phyloP scores from a whole-genome alignment of 2,797 vertebrate species.

The Pangasius mekongensis region DNA sequence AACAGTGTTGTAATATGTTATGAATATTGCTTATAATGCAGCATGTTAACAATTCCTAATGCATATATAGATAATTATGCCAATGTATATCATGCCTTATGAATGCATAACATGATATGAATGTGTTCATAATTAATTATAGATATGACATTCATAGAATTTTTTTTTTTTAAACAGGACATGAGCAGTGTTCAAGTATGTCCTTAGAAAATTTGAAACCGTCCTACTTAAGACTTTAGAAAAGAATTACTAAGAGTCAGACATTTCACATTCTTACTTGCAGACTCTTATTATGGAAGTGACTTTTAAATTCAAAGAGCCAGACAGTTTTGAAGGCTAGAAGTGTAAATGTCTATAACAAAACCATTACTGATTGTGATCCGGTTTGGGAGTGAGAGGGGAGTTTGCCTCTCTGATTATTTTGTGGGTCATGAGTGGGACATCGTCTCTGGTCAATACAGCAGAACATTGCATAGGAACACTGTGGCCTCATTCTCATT shows the following conservation, averaged over 20 bases:
- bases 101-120: not conserved
- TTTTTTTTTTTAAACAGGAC: not conserved
- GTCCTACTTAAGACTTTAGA: not conserved
- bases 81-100: not conserved
- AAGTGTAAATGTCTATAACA: not conserved
- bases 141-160: not conserved
- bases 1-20: not conserved
- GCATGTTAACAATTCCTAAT: not conserved
- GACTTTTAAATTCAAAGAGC: constrained; percentile 16
- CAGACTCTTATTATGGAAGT: constrained; percentile 24
- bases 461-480: constrained; percentile 25
- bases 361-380: not conserved
- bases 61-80: not conserved
- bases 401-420: not conserved
- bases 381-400: not conserved
- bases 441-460: constrained; percentile 10
- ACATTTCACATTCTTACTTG: constrained; percentile 18
- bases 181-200: not conserved
- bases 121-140: not conserved
- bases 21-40: not conserved
- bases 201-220: not conserved
- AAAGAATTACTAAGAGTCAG: not conserved
- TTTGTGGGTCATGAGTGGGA: not conserved
- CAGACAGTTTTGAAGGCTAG: constrained; percentile 4
- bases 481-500: not conserved